These are phyloP conservation scores for Crotophaga sulcirostris DNA, from an alignment of 2,113 vertebrate species.

Conservation along the genomic window DNA sequence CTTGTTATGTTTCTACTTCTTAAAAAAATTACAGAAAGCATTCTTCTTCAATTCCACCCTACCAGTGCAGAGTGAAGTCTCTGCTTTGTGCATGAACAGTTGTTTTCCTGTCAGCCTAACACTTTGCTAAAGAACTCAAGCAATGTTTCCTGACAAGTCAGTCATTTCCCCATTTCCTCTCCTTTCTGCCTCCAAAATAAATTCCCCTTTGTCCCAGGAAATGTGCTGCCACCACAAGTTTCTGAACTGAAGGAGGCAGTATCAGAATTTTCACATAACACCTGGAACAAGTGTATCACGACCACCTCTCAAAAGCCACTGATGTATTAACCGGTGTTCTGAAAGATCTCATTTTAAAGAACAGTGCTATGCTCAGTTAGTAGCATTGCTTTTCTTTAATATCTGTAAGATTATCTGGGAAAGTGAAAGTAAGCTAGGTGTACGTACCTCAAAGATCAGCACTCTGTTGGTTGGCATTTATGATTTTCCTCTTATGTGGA, in stretches of 20 bases:
- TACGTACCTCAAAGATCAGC: not conserved
- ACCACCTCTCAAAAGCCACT: not conserved
- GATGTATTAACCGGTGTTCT: not conserved
- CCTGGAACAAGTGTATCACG: not conserved
- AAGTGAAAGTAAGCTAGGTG: not conserved
- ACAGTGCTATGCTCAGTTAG: not conserved
- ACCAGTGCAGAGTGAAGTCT: not conserved
- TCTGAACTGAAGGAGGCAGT: not conserved
- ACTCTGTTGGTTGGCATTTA: no score
- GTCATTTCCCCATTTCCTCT: not conserved
- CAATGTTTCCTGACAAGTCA: not conserved
- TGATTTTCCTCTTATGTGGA: not conserved
- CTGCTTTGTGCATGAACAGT: not conserved
- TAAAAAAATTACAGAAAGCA: not conserved
- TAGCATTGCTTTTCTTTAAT: not conserved
- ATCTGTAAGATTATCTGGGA: not conserved
- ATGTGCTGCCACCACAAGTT: not conserved
- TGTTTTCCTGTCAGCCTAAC: not conserved
- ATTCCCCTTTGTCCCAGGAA: not conserved
- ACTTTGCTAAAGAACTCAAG: not conserved
- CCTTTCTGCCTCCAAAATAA: not conserved
- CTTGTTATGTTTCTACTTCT: not conserved
- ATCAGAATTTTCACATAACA: not conserved
- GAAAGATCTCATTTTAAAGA: not conserved
- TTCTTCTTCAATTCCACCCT: not conserved